phyloP scores from a whole-genome alignment of 1,140 invertebrate genomes.

The Pinna nobilis region DNA sequence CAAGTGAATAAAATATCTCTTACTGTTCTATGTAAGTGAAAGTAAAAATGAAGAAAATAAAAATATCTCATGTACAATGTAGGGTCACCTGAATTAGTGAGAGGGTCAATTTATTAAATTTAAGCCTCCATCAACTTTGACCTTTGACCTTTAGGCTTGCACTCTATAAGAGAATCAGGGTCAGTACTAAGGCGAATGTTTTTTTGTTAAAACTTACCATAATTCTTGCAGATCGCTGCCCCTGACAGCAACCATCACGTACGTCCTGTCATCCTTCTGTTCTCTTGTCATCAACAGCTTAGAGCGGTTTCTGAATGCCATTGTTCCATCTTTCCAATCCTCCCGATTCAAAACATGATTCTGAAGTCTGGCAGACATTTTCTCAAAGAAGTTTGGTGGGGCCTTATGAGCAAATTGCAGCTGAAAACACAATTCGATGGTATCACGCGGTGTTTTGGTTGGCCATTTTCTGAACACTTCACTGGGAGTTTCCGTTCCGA shows the following conservation, averaged over 20 bases:
- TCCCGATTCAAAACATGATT: slow-evolving; percentile 54
- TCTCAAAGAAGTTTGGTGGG: slow-evolving; percentile 70
- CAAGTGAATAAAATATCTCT: too few species aligned
- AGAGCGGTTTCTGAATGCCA: slow-evolving; percentile 56
- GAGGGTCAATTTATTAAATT: too few species aligned
- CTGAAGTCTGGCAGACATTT: slow-evolving; percentile 64
- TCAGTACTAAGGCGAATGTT: too few species aligned
- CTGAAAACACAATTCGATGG: slow-evolving; percentile 56
- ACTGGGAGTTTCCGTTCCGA: slow-evolving; percentile 49
- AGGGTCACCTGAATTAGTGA: too few species aligned
- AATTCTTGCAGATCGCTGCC: slow-evolving; percentile 65
- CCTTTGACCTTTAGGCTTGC: too few species aligned
- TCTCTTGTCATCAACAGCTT: slow-evolving; percentile 56
- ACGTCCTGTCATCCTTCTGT: slow-evolving; percentile 33
- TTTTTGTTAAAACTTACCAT: slow-evolving; percentile 44
- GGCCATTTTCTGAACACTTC: slow-evolving; percentile 57
- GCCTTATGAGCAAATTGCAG: slow-evolving; percentile 58
- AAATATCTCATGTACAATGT: too few species aligned
- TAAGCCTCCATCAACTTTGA: too few species aligned
- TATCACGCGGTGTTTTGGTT: slow-evolving; percentile 50
- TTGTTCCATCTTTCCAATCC: slow-evolving; percentile 67
- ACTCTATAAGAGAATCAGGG: too few species aligned
- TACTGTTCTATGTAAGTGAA: too few species aligned
- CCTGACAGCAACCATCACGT: slow-evolving; percentile 56
- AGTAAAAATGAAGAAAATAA: too few species aligned